Conservation (phyloP, 2,888 invertebrate species). For the Bedellia somnulentella region DNA sequence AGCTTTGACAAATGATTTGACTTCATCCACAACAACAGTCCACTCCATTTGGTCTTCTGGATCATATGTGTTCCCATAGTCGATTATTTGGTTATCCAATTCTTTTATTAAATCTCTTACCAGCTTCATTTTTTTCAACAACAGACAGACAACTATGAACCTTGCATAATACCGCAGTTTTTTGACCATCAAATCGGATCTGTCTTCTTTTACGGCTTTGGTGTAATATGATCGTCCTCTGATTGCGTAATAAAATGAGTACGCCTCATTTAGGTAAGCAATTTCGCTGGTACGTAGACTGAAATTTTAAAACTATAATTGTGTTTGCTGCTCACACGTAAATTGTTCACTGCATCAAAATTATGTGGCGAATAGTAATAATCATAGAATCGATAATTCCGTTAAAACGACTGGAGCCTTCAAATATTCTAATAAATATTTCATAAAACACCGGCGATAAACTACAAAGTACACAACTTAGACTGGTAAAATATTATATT, state of each 20-base stretch:
- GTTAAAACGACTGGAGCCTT: too few species aligned
- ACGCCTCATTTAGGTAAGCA: conserved; percentile 93
- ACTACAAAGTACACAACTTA: too few species aligned
- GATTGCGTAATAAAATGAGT: conserved; percentile 95
- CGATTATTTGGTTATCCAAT: conserved; percentile 90
- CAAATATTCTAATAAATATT: too few species aligned
- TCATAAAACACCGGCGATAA: too few species aligned
- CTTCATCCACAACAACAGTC: conserved; percentile 92
- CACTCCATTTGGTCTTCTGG: conserved; percentile 97
- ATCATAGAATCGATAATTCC: not conserved
- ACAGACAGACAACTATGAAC: conserved; percentile 93
- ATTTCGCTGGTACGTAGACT: conserved; percentile 95
- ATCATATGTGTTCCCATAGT: conserved; percentile 93
- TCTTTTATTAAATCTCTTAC: conserved; percentile 91
- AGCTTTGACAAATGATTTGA: conserved; percentile 91
- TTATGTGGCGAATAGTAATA: too few species aligned
- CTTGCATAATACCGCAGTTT: conserved; percentile 93
- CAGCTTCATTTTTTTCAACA: conserved; percentile 90
- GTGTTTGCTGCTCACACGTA: too few species aligned
- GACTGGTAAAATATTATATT: too few species aligned
- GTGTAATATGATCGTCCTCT: conserved; percentile 92
- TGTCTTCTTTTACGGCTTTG: conserved; percentile 89
- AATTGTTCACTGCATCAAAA: too few species aligned
- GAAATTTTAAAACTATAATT: too few species aligned
- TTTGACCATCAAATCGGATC: conserved; percentile 95